Percentiles rank a stretch among this genome's conserved stretches.
Conservation (phyloP, 2,797 vertebrate genomes). For the Tamandua tetradactyla region DNA sequence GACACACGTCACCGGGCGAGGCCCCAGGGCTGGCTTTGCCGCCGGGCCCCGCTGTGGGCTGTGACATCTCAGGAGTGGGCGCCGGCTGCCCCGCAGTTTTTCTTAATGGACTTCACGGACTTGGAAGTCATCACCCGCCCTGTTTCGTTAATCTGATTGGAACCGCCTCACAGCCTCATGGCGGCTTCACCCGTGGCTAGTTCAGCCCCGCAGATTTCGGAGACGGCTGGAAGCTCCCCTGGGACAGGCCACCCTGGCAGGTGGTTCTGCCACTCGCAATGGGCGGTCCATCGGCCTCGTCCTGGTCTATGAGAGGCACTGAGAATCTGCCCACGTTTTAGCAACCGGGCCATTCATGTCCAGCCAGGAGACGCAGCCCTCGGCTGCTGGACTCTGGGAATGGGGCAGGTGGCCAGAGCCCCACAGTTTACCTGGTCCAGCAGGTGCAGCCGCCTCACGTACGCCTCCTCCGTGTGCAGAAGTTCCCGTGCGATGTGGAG, state of each 20-base stretch:
- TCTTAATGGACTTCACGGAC: not conserved
- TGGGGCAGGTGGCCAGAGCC: not conserved
- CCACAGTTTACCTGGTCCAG: slow-evolving; percentile 93
- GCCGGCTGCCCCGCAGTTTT: not conserved
- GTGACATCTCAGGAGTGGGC: too few relatives aligned
- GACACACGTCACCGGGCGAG: not conserved
- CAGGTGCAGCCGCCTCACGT: slow-evolving; percentile 95
- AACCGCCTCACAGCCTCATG: not conserved
- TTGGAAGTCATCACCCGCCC: not conserved
- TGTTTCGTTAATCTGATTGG: not conserved
- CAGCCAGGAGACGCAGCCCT: not conserved
- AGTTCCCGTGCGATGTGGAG: slow-evolving; percentile 97
- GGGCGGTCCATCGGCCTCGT: not conserved
- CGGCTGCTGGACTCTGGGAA: not conserved
- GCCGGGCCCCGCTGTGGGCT: too few relatives aligned
- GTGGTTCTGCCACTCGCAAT: not conserved
- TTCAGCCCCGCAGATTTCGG: not conserved
- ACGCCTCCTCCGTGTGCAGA: slow-evolving; percentile 96
- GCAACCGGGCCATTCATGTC: not conserved
- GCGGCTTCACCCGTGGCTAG: not conserved
- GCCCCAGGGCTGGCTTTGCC: too few relatives aligned
- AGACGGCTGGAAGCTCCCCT: not conserved
- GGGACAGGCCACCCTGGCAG: not conserved
- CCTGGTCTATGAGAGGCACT: not conserved
- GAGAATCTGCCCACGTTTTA: not conserved